phyloP scores from a whole-genome alignment of 2,113 vertebrate genomes.

The Barbus barbus region DNA sequence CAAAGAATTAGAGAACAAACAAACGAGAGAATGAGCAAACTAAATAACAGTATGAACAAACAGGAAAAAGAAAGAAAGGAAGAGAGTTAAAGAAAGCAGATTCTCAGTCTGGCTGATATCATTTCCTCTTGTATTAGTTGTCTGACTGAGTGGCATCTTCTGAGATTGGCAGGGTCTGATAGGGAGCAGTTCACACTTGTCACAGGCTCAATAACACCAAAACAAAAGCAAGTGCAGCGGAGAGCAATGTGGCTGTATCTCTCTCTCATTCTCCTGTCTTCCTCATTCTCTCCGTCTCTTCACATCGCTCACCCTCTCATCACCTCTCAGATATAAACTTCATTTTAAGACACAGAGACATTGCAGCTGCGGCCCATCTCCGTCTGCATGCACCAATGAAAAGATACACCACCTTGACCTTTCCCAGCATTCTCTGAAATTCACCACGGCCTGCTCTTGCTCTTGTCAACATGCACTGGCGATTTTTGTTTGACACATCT shows the following conservation, averaged over 20 bases:
- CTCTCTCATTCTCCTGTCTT: not conserved
- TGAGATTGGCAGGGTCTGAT: constrained; percentile 52
- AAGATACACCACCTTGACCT: constrained; percentile 64
- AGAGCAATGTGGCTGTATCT: constrained; percentile 25
- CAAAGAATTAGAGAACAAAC: not conserved
- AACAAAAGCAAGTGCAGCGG: constrained; percentile 33
- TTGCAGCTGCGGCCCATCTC: constrained; percentile 46
- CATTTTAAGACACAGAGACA: constrained; percentile 41
- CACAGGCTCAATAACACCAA: constrained; percentile 48
- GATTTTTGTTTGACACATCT: constrained; percentile 8
- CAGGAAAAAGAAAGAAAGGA: not conserved
- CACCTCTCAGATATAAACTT: constrained; percentile 36
- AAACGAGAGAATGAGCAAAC: not conserved
- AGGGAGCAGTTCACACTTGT: constrained; percentile 38
- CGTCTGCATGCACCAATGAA: constrained; percentile 46
- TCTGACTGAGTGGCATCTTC: constrained; percentile 26
- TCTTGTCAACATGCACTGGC: not conserved
- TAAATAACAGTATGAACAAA: not conserved
- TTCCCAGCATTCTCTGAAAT: constrained; percentile 17
- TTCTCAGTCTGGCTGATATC: constrained; percentile 40
- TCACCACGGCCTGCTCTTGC: not conserved
- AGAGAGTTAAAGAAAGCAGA: constrained; percentile 14
- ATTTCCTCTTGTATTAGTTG: constrained; percentile 35
- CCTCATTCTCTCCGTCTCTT: constrained; percentile 18
- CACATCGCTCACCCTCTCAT: not conserved